Evolutionary conservation across 2,888 invertebrate species (phyloP).

Genomic region (Tridacna crocea): DNA sequence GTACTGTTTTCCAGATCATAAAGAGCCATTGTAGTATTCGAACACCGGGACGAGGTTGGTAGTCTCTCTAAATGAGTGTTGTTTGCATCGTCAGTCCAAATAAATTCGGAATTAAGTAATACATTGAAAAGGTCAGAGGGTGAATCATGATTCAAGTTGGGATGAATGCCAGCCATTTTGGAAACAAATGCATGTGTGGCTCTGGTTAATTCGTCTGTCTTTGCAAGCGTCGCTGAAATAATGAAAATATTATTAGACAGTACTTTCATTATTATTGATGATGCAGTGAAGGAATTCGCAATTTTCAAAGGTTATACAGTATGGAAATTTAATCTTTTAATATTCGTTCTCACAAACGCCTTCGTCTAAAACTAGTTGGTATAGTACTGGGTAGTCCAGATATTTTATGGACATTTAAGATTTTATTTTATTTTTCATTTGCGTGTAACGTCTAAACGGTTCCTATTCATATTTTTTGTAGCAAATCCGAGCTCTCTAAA

Average conservation of each 20-base stretch:
- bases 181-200: slow-evolving; percentile 61
- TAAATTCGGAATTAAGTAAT: slow-evolving; percentile 49
- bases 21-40: neutral
- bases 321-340: too few relatives aligned
- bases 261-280: neutral
- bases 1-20: neutral
- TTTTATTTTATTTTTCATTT: too few relatives aligned
- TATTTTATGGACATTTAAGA: too few relatives aligned
- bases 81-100: slow-evolving; percentile 6
- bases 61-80: neutral
- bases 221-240: slow-evolving; percentile 71
- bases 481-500: too few relatives aligned
- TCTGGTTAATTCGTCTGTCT: slow-evolving; percentile 64
- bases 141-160: slow-evolving; percentile 36
- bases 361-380: too few relatives aligned
- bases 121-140: slow-evolving; percentile 59
- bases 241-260: neutral
- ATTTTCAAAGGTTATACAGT: too few relatives aligned
- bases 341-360: too few relatives aligned
- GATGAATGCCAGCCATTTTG: slow-evolving; percentile 53
- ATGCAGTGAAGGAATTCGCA: too few relatives aligned
- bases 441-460: too few relatives aligned
- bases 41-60: neutral
- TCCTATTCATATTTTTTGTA: too few relatives aligned
- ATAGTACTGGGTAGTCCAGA: too few relatives aligned